Evolutionary conservation across 2,888 invertebrate species (phyloP), one percentile per base, ranked within the genome.

Genomic region (Pseudococcus viburni): DNA sequence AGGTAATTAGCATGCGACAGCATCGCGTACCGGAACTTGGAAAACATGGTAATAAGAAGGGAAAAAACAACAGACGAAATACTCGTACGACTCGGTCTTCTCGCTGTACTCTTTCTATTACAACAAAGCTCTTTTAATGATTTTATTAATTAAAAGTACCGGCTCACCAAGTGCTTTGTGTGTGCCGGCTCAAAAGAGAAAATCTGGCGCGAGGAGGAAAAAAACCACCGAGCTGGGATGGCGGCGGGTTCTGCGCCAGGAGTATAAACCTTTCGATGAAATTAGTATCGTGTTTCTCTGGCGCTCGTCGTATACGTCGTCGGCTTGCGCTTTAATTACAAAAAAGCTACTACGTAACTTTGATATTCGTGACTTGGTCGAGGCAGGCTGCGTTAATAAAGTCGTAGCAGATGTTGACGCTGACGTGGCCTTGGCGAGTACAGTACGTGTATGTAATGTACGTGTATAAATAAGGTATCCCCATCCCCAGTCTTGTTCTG

Each of bases 91-190:
- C 42, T 8, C 42, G 5, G 42, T 1, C 42, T n/a, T n/a, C n/a
- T 42, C 42, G 8, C 42, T 8, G 8, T 42, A 42, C 42, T 42
- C 55, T 7, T 55, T n/a, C 55, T 55, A 15, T 9, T 55, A 55
- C 55, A 55, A 55, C 55, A 55, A 55, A 55, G 55, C 55, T 55
- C 55, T 55, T 55, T 55, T 55, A 55, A 55, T 55, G 55, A 55
- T 55, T 55, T 55, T 55, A 55, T 55, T 55, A 55, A 55, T 55
- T 55, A 55, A 55, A 55, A 55, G 55, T 55, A 55, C 55, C n/a
- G 55, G n/a, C 55, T 55, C 55, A n/a, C n/a, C n/a, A n/a, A 55
- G 55, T 55, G n/a, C 55, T 55, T 55, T 55, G 55, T 55, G 55
- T 55, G 2, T n/a, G n/a, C 55, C 48, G 55, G 55, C 55, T 55